Base-by-base conservation (phyloP, 2,888 invertebrate genomes). In the Cephus pulcher region DNA sequence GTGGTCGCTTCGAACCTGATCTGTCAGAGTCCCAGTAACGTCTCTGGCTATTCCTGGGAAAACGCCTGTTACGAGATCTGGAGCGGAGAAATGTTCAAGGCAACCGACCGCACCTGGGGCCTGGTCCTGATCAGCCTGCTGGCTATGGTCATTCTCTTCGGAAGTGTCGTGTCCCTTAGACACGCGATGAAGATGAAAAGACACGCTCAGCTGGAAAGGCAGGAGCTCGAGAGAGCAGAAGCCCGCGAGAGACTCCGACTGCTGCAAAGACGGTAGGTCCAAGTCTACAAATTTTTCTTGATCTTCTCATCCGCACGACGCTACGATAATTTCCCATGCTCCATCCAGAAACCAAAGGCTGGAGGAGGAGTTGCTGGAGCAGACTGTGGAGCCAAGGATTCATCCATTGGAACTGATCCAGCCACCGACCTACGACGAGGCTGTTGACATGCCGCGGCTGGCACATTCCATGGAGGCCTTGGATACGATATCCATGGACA, bases 341-440 rank as follows among this genome's bases (percentile, higher is more conserved):
- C 34, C 78, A 80, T 79, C 23, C 79, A 88, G 87, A 74, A 88
- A 83, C 75, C 83, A 86, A 68, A 85, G 83, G 71, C 78, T 87
- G 30, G 86, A 88, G 76, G 86, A 88, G 76, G 86, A 87, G 30
- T 84, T 85, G 33, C 75, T 81, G 23, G 77, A 81, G 3, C 86
- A 85, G 9, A 82, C 80, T 2, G 32, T 12, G 12, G 95, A 95
- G 89, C 94, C 94, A 0, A 93, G 95, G 84, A 89, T 91, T 73
- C 86, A 91, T 81, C 91, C 91, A 1, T 75, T 89, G 35, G 96
- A 96, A 91, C 89, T 94, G 75, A 93, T 95, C 40, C 93, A 94
- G 79, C 95, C 96, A 69, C 96, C 96, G 0, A 95, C 95, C 4
- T 96, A 96, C 86, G 95, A 95, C 85, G 96, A 96, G 92, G 96